A percentile compares a stretch with the other conserved stretches of the same genome.
phyloP scores from a whole-genome alignment of 2,888 invertebrate genomes.

The Octonoba sinensis region DNA sequence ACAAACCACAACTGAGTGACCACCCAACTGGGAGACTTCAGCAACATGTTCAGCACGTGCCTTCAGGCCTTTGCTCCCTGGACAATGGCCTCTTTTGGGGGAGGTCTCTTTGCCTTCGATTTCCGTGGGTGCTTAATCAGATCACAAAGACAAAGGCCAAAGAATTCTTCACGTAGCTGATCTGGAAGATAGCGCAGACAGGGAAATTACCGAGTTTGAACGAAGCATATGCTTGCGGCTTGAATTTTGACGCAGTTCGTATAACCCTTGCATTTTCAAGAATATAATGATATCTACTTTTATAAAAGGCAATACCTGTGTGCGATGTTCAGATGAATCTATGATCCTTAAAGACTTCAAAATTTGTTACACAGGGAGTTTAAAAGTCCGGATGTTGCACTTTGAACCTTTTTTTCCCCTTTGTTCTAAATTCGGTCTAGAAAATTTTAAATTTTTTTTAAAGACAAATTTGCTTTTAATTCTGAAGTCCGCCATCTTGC shows the following conservation, averaged over 20 bases:
- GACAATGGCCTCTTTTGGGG: constrained; percentile 47
- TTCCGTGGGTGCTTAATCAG: constrained; percentile 44
- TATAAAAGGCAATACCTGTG: too few species aligned
- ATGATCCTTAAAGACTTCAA: too few species aligned
- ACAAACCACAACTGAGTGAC: constrained; percentile 5
- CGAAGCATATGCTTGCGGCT: neutral
- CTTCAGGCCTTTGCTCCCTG: constrained; percentile 45
- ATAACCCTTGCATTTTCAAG: neutral
- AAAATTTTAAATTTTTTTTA: too few species aligned
- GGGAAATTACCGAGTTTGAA: neutral
- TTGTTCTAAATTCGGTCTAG: too few species aligned
- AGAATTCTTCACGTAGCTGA: constrained; percentile 13
- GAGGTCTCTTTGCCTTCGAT: neutral
- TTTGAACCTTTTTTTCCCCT: too few species aligned
- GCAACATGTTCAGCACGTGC: constrained; percentile 31
- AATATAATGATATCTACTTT: too few species aligned
- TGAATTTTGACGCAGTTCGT: neutral
- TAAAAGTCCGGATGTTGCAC: too few species aligned
- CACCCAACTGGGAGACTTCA: neutral
- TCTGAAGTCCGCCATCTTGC: too few species aligned
- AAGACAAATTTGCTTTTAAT: too few species aligned
- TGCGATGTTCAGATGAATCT: too few species aligned
- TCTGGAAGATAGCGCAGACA: neutral
- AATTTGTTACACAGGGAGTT: too few species aligned
- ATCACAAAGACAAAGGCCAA: constrained; percentile 52